Percentiles rank a stretch among this genome's conserved stretches.
Evolutionary conservation across 1,140 invertebrate species (phyloP).

Genomic region (Anastatus disparis): DNA sequence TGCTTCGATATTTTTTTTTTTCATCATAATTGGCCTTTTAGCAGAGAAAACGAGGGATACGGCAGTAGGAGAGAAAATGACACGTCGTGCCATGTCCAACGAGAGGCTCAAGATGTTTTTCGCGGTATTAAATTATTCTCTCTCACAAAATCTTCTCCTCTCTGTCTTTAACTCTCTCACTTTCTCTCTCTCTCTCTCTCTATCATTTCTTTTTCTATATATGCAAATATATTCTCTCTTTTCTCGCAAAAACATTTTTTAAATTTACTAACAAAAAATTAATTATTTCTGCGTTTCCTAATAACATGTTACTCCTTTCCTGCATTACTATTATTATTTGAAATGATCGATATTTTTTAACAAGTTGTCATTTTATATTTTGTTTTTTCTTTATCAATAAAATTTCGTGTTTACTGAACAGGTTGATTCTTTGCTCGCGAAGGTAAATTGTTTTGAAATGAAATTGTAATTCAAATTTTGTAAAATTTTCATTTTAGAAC

Average conservation of each 20-base stretch:
- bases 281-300: too few species aligned
- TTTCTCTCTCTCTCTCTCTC: not conserved
- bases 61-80: conserved; percentile 75
- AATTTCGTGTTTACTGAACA: not conserved
- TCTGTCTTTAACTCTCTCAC: conserved; percentile 1
- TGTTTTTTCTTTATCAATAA: not conserved
- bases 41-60: conserved; percentile 68
- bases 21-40: conserved; percentile 55
- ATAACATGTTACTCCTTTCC: too few species aligned
- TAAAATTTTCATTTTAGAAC: too few species aligned
- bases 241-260: conserved; percentile 2
- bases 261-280: too few species aligned
- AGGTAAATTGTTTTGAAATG: too few species aligned
- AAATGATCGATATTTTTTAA: conserved; percentile 5
- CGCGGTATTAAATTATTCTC: conserved; percentile 74
- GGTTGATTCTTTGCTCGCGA: not conserved
- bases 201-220: not conserved
- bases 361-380: not conserved
- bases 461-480: too few species aligned
- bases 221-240: not conserved
- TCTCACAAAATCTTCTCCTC: not conserved
- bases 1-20: too few species aligned
- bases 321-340: too few species aligned
- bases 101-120: conserved; percentile 95
- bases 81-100: conserved; percentile 86